Evolutionary conservation across 1,140 invertebrate species (phyloP).

Genomic region (Diorhabda sublineata): DNA sequence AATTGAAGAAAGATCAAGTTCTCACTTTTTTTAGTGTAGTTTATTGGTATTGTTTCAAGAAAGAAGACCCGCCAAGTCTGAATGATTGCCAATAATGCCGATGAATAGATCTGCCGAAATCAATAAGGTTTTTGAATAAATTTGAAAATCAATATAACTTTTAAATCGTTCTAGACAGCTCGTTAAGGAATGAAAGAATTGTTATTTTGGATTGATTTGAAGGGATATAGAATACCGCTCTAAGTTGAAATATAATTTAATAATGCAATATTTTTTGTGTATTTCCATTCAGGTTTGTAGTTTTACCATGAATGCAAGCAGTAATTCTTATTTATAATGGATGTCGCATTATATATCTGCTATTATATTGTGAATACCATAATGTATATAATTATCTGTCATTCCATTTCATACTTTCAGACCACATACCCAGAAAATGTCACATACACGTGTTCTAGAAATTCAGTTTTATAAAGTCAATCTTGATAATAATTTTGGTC

Average conservation of each 20-base stretch:
- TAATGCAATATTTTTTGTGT: background rate
- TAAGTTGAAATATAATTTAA: background rate
- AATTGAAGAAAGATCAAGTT: no score
- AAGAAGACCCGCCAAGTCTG: background rate
- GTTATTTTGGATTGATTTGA: background rate
- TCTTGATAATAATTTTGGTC: background rate
- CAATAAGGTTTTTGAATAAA: conserved; percentile 1
- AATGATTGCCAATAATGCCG: background rate
- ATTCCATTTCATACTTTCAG: background rate
- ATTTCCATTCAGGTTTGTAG: no score
- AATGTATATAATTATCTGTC: no score
- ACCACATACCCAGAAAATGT: background rate
- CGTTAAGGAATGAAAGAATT: background rate
- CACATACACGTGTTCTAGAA: background rate
- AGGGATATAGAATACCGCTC: background rate
- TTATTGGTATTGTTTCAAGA: background rate
- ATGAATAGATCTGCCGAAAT: background rate
- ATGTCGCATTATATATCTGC: no score
- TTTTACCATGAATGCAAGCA: no score
- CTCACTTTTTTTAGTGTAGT: background rate
- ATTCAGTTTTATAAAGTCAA: background rate
- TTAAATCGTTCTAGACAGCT: background rate
- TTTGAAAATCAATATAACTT: background rate
- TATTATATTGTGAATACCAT: no score
- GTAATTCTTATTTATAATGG: no score